Evolutionary conservation across 1,140 invertebrate genomes (phyloP).

Genomic region (Globodera rostochiensis): DNA sequence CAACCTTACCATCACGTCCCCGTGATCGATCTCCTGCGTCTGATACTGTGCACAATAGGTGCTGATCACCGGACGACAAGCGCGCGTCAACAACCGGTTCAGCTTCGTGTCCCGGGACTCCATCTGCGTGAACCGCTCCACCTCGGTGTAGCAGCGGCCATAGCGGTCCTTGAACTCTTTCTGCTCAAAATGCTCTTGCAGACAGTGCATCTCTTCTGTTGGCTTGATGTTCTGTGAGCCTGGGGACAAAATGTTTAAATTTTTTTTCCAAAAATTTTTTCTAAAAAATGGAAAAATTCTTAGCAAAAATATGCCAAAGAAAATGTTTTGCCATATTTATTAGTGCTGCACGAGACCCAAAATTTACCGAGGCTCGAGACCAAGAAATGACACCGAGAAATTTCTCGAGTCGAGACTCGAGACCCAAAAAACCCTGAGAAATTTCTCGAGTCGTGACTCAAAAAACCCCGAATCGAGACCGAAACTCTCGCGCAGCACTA

Average conservation of each 20-base stretch:
- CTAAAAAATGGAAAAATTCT: too few species aligned
- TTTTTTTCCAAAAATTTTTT: too few species aligned
- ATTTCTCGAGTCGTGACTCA: too few species aligned
- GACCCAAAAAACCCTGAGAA: too few species aligned
- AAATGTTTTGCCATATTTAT: too few species aligned
- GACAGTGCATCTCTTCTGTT: conserved; percentile 78
- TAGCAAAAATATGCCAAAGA: too few species aligned
- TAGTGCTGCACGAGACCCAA: too few species aligned
- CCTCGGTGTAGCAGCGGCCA: conserved; percentile 74
- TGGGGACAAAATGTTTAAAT: neutral
- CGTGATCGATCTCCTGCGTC: conserved; percentile 73
- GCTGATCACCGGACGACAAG: conserved; percentile 81
- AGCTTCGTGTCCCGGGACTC: conserved; percentile 70
- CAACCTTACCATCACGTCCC: conserved; percentile 74
- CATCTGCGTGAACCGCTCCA: conserved; percentile 85
- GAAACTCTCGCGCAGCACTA: too few species aligned
- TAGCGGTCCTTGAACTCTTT: conserved; percentile 65
- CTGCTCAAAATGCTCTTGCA: conserved; percentile 84
- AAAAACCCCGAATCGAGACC: too few species aligned
- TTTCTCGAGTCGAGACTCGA: too few species aligned
- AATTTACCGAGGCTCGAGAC: too few species aligned
- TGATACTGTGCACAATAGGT: conserved; percentile 76
- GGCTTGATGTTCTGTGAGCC: conserved; percentile 72
- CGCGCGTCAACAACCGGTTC: conserved; percentile 75
- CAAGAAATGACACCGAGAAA: too few species aligned